Percentiles rank a stretch among this genome's conserved stretches.
These are phyloP conservation scores for Drosophila tani DNA, from an alignment of 1,140 invertebrate species.

Conservation along the genomic window DNA sequence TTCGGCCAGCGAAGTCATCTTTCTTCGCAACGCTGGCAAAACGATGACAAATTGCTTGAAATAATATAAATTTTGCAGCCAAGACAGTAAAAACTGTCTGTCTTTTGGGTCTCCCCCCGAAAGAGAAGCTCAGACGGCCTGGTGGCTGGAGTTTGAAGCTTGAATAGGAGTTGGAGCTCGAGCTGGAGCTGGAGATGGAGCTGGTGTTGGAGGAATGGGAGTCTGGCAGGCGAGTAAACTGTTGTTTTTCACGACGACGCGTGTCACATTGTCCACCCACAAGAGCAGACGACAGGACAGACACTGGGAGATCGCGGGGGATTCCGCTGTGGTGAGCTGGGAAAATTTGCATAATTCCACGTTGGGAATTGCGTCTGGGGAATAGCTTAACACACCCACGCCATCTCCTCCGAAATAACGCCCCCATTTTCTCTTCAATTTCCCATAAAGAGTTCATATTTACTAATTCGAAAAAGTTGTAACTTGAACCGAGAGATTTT, in stretches of 20 bases:
- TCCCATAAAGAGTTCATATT: slow-evolving; percentile 3
- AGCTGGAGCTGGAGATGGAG: slow-evolving; percentile 5
- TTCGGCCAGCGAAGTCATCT: slow-evolving; percentile 65
- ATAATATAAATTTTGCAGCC: slow-evolving; percentile 82
- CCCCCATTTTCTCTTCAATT: slow-evolving; percentile 27
- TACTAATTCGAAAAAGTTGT: slow-evolving; percentile 1
- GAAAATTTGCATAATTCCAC: slow-evolving; percentile 76
- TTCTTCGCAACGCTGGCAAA: slow-evolving; percentile 70
- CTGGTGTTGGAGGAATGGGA: slow-evolving; percentile 37
- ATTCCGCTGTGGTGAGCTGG: slow-evolving; percentile 13
- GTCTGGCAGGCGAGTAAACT: slow-evolving; percentile 76
- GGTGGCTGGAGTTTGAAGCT: slow-evolving; percentile 10
- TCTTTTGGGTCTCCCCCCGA: slow-evolving; percentile 31
- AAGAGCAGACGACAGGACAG: slow-evolving; percentile 73
- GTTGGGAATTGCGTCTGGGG: slow-evolving; percentile 57
- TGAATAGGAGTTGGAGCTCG: slow-evolving; percentile 31
- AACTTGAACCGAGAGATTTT: slow-evolving; percentile 1
- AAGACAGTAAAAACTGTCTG: slow-evolving; percentile 80
- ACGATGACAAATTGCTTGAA: slow-evolving; percentile 82
- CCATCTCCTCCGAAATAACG: slow-evolving; percentile 21
- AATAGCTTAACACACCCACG: slow-evolving; percentile 47
- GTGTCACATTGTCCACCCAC: slow-evolving; percentile 82
- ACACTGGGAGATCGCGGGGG: slow-evolving; percentile 22
- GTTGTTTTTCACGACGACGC: slow-evolving; percentile 83
- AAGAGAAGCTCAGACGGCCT: slow-evolving; percentile 29